Base-by-base conservation (phyloP, 2,113 vertebrate species). In the Enhydra lutris region DNA sequence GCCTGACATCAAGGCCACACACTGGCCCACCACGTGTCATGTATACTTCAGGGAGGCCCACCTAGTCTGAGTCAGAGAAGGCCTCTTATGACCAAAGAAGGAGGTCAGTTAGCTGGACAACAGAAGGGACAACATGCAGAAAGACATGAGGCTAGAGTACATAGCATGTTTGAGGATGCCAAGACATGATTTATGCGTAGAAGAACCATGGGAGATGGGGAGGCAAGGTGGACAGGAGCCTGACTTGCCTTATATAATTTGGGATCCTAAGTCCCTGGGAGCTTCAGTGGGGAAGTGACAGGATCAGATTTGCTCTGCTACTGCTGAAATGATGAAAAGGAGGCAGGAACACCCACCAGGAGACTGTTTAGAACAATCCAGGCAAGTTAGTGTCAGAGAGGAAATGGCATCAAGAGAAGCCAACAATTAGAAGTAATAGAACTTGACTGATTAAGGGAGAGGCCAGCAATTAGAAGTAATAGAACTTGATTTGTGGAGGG, bases 11-110 rank as follows among this genome's bases (percentile, higher is more conserved):
- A 15, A 39, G 42, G 59, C 45, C 47, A 63, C 7, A 29, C 36
- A 7, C 26, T 26, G 79, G 14, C 5, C 67, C 63, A 34, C n/a
- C 3, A 34, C 0, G 0, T 15, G 29, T 1, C 20, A 3, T 47
- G 20, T 29, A 1, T 36, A 45, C 21, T 36, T 18, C 17, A n/a
- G 10, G n/a, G 47, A 34, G 23, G 47, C 39, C 45, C 23, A 26
- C 26, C 31, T 24, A n/a, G 21, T 52, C 50, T n/a, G 23, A 80
- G 42, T 57, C 18, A 2, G 15, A 31, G 29, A 79, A 55, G 59
- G 36, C 55, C 29, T 18, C 83, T 45, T 15, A 1, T 34, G 13
- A 34, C 50, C 7, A 3, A 59, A 45, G 83, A 26, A 50, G n/a
- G 47, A 82, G 57, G 36, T 31, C 67, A 17, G 3, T 55, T 14